Evolutionary conservation across 2,797 vertebrate genomes (phyloP), one percentile per base, ranked within the genome.

Genomic region (Ispidina lecontei): DNA sequence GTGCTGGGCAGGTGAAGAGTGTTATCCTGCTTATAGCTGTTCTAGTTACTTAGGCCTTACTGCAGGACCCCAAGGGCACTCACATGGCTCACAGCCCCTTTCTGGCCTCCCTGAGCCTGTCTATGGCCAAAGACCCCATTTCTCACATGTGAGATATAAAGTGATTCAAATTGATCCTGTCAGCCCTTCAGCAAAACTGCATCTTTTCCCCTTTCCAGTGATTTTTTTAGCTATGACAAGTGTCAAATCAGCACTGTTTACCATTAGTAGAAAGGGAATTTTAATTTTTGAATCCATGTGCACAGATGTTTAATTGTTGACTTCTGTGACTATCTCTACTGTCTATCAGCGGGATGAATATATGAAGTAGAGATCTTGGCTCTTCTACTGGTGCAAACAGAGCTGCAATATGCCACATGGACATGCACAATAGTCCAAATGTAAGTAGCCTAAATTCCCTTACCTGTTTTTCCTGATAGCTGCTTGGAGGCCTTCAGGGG

Each of bases 11-110:
- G 39, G 10, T 9, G 44, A 8, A 15, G 55, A 44, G 3, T 4
- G 0, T 55, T 41, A 35, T 14, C 28, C 59, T 29, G 33, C 39
- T 55, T 15, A 4, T 6, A 14, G 29, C 18, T 44, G 35, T 7
- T 54, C 49, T 39, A 4, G 0, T 41, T 51, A 33, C 21, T 64
- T 12, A 23, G 54, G 25, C 10, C 1, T 12, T 55, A 6, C 1
- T 49, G 39, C 60, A 43, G 49, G 37, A 44, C 22, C 26, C 22
- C 7, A 46, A 25, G 68, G 15, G 25, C 6, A 9, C 9, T n/a
- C n/a, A 3, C 12, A 14, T 31, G 8, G 19, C 41, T 21, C 3
- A 21, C 23, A 49, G 59, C 20, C 20, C 17, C 58, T 43, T 8
- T 33, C 33, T 28, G 70, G 7, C 5, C 60, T 60, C 10, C 41